phyloP scores from a whole-genome alignment of 2,888 invertebrate species.

The Cataglyphis cursor region DNA sequence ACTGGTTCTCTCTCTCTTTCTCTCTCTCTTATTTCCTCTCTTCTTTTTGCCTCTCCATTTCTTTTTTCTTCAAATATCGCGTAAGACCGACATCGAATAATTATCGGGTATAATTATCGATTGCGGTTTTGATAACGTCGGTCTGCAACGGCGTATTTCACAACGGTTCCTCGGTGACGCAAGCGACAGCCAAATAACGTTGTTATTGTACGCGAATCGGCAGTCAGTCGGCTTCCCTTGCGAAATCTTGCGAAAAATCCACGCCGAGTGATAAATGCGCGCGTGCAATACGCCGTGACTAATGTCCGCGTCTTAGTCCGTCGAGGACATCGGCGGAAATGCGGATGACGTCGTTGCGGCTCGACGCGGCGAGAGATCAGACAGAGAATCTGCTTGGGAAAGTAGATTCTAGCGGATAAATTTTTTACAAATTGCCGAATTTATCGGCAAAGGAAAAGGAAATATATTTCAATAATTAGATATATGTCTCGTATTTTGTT shows the following conservation, averaged over 20 bases:
- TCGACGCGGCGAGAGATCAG: background rate
- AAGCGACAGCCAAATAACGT: constrained; percentile 54
- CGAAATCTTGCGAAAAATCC: constrained; percentile 61
- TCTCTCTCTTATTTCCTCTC: background rate
- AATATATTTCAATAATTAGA: no score
- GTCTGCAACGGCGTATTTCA: constrained; percentile 61
- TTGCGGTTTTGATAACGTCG: constrained; percentile 62
- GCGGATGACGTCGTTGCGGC: background rate
- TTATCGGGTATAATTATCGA: constrained; percentile 71
- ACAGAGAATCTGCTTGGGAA: background rate
- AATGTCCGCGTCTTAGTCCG: background rate
- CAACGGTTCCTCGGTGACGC: constrained; percentile 57
- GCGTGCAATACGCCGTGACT: constrained; percentile 17
- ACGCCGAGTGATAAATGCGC: constrained; percentile 51
- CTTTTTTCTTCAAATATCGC: constrained; percentile 32
- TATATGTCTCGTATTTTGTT: no score
- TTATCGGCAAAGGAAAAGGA: background rate
- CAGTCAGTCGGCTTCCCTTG: constrained; percentile 43
- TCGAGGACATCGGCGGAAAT: background rate
- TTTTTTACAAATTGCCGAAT: background rate
- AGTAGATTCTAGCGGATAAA: background rate
- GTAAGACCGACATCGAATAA: constrained; percentile 59
- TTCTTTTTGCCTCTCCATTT: background rate
- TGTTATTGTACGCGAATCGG: constrained; percentile 10
- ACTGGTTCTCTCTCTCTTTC: constrained; percentile 55